phyloP scores from a whole-genome alignment of 2,797 vertebrate species.

The Sternotherus odoratus region DNA sequence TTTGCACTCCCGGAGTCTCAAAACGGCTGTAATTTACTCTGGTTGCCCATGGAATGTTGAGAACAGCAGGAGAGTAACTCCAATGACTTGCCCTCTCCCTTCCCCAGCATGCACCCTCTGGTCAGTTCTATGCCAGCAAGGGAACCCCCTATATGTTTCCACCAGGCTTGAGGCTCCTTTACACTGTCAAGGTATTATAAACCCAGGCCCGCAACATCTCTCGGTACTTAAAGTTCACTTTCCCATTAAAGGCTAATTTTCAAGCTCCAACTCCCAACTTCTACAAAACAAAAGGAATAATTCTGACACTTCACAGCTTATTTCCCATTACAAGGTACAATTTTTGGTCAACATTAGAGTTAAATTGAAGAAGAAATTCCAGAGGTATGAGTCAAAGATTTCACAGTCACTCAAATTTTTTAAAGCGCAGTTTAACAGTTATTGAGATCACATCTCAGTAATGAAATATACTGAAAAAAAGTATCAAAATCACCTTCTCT shows the following conservation, averaged over 20 bases:
- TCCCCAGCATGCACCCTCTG: neutral
- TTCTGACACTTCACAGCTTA: neutral
- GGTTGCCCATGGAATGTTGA: neutral
- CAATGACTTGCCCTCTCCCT: neutral
- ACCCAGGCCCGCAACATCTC: neutral
- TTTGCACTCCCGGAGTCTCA: neutral
- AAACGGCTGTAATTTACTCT: neutral
- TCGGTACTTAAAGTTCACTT: neutral
- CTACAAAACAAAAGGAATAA: neutral
- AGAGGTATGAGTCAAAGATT: neutral
- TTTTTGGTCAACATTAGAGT: neutral
- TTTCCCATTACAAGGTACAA: neutral
- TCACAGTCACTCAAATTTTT: neutral
- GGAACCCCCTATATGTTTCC: neutral
- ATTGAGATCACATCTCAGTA: neutral
- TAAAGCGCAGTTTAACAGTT: neutral
- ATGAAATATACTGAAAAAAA: neutral
- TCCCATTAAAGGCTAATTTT: neutral
- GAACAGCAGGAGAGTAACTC: neutral
- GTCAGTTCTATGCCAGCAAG: neutral
- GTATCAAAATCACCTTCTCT: neutral
- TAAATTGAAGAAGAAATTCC: neutral
- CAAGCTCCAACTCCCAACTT: neutral
- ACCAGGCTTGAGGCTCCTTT: neutral
- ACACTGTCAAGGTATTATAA: neutral